Percentiles rank a stretch among this genome's conserved stretches.
phyloP scores from a whole-genome alignment of 2,113 vertebrate genomes.

The Anarrhichthys ocellatus region DNA sequence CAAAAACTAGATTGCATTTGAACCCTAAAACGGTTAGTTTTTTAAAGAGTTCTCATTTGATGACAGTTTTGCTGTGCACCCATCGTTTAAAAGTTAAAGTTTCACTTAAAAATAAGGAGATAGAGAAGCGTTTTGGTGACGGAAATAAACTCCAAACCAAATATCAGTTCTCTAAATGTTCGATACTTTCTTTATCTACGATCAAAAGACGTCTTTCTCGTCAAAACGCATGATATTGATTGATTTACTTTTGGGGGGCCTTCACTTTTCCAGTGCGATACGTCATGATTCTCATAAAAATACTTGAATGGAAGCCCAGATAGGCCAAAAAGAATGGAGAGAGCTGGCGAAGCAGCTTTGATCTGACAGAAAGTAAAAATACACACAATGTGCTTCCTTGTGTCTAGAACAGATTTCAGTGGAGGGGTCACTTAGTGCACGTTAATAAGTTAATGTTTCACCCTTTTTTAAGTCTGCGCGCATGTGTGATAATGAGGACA shows the following conservation, averaged over 20 bases:
- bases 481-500: background rate
- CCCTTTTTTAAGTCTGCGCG: conserved; percentile 44
- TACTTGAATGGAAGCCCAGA: conserved; percentile 29
- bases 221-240: background rate
- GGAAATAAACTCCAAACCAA: no score
- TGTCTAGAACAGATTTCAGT: conserved; percentile 3
- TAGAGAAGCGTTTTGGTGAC: no score
- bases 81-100: no score
- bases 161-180: no score
- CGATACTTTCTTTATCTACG: background rate
- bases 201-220: background rate
- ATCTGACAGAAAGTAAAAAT: conserved; percentile 32
- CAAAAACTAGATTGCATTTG: no score
- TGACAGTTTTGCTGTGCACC: no score
- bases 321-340: background rate
- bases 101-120: no score
- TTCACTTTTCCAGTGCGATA: background rate
- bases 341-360: conserved; percentile 10
- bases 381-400: background rate
- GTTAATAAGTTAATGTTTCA: conserved; percentile 75
- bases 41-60: no score
- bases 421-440: conserved; percentile 63
- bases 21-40: no score
- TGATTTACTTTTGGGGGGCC: background rate
- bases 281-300: conserved; percentile 20